Evolutionary conservation across 2,113 vertebrate species (phyloP).

Genomic region (Corythaixoides concolor): DNA sequence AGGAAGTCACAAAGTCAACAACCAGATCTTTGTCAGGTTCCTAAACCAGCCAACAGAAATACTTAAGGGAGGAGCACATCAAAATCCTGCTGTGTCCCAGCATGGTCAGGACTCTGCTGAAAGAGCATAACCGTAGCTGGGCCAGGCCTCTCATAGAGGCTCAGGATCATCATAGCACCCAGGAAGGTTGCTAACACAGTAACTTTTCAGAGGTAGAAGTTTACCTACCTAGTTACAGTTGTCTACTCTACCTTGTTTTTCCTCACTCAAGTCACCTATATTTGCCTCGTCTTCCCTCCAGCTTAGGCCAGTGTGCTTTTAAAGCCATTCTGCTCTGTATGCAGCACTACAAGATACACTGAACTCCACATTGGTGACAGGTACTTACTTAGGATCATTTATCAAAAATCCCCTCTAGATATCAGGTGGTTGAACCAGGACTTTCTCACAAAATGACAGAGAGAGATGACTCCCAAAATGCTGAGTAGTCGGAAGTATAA

Average conservation of each 20-base stretch:
- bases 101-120: neutral
- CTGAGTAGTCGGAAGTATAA: neutral
- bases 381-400: neutral
- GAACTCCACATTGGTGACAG: neutral
- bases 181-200: neutral
- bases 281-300: neutral
- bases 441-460: neutral
- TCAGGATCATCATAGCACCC: neutral
- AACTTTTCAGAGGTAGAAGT: neutral
- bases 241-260: neutral
- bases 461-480: neutral
- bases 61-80: neutral
- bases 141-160: neutral
- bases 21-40: neutral
- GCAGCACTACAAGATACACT: neutral
- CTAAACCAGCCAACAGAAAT: neutral
- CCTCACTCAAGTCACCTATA: neutral
- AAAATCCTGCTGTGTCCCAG: neutral
- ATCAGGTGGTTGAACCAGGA: neutral
- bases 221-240: neutral
- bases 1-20: neutral
- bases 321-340: neutral
- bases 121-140: neutral
- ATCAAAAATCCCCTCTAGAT: neutral
- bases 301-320: neutral